A percentile compares a stretch with the other conserved stretches of the same genome.
Conservation (phyloP, 2,113 vertebrate species). For the Prochilodus magdalenae region DNA sequence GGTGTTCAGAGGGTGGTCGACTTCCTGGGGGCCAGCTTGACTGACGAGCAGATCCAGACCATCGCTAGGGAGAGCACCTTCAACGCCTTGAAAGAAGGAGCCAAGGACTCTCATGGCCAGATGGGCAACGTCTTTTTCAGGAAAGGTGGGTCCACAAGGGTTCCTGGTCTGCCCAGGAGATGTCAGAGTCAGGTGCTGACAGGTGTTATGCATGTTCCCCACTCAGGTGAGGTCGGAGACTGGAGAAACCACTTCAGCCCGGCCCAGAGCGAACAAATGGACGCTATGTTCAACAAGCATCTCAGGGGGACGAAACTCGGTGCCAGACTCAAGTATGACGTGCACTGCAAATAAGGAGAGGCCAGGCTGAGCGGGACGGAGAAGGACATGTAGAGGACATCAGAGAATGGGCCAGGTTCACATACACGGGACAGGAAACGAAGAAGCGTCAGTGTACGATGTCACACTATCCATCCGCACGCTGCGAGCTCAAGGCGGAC, state of each 20-base stretch:
- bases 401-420: neutral
- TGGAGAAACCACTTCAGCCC: constrained; percentile 72
- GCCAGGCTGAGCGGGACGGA: neutral
- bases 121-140: constrained; percentile 52
- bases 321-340: constrained; percentile 66
- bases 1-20: constrained; percentile 44
- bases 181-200: neutral
- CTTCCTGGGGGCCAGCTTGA: constrained; percentile 52
- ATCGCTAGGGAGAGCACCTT: constrained; percentile 58
- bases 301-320: constrained; percentile 67
- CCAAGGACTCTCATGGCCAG: constrained; percentile 49
- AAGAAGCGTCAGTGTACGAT: no score
- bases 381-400: neutral
- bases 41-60: constrained; percentile 46
- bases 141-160: constrained; percentile 39
- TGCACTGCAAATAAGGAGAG: constrained; percentile 57
- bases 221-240: constrained; percentile 67
- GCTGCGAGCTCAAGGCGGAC: neutral
- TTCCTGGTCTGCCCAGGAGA: neutral
- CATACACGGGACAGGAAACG: neutral
- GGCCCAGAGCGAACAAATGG: constrained; percentile 75
- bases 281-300: constrained; percentile 69
- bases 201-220: neutral
- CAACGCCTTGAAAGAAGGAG: constrained; percentile 55
- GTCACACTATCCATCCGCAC: neutral